These are phyloP conservation scores for Enteromius unitaeniatus DNA, from an alignment of 2,797 vertebrate species.

Conservation along the genomic window DNA sequence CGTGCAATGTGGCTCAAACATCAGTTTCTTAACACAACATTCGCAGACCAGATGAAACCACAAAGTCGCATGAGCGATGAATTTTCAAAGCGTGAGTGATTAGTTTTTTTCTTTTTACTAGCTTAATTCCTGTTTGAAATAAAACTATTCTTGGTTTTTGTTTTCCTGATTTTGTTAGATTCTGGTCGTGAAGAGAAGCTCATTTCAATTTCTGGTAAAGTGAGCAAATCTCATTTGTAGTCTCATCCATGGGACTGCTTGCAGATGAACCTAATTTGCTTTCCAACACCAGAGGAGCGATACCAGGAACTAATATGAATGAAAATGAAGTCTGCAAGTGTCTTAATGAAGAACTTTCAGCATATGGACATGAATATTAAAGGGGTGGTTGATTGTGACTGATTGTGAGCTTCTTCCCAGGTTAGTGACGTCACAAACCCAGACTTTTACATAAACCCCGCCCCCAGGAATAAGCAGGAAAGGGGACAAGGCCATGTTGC, in stretches of 20 bases:
- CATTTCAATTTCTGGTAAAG: slow-evolving; percentile 46
- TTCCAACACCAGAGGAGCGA: not conserved
- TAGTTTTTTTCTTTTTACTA: not conserved
- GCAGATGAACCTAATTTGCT: not conserved
- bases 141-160: not conserved
- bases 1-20: slow-evolving; percentile 80
- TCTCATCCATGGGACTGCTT: not conserved
- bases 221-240: slow-evolving; percentile 48
- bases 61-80: slow-evolving; percentile 60
- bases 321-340: no score
- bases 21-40: slow-evolving; percentile 78
- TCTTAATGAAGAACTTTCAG: not conserved
- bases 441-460: no score
- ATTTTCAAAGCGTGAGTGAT: slow-evolving; percentile 73
- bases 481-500: no score
- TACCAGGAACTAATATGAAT: not conserved
- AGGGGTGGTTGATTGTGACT: no score
- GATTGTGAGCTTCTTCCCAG: no score
- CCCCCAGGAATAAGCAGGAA: no score
- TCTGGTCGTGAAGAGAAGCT: slow-evolving; percentile 52
- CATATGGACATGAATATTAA: slow-evolving; percentile 12
- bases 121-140: not conserved
- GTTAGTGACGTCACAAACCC: no score
- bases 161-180: slow-evolving; percentile 43
- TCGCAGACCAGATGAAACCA: slow-evolving; percentile 71